A percentile compares a stretch with the other conserved stretches of the same genome.
Conservation (phyloP, 2,113 vertebrate genomes). For the Sinosuthora webbiana region DNA sequence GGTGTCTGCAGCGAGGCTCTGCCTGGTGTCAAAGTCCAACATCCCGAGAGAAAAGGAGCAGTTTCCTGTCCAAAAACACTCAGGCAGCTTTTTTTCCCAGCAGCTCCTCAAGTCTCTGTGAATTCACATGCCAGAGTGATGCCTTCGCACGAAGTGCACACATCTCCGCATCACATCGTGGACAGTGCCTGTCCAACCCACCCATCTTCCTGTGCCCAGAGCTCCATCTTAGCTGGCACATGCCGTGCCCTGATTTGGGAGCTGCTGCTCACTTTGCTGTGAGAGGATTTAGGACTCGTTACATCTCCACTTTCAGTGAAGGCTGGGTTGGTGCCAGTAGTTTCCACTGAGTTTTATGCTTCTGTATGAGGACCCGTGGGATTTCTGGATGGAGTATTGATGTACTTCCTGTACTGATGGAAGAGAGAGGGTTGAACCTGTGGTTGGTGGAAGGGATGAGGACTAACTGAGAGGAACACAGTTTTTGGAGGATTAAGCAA, state of each 20-base stretch:
- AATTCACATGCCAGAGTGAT: rapidly evolving
- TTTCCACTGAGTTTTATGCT: neutral
- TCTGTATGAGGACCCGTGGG: rapidly evolving
- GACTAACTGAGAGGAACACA: neutral
- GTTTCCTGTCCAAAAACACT: neutral
- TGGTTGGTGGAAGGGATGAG: neutral
- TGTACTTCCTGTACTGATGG: neutral
- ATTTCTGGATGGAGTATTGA: neutral
- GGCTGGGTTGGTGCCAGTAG: neutral
- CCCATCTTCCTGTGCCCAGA: rapidly evolving
- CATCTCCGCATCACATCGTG: rapidly evolving
- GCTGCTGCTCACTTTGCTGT: rapidly evolving
- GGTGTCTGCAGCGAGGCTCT: rapidly evolving
- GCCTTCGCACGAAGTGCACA: rapidly evolving
- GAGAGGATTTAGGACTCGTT: neutral
- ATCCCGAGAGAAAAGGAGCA: neutral
- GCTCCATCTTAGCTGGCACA: neutral
- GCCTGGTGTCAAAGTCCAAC: neutral
- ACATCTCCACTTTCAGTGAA: neutral
- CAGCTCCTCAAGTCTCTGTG: neutral
- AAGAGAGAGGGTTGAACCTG: neutral
- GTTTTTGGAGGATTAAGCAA: neutral
- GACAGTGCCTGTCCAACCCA: neutral
- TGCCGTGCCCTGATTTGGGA: rapidly evolving
- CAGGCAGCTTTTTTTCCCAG: neutral